phyloP scores from a whole-genome alignment of 2,113 vertebrate genomes.

The Antechinus stuartii region DNA sequence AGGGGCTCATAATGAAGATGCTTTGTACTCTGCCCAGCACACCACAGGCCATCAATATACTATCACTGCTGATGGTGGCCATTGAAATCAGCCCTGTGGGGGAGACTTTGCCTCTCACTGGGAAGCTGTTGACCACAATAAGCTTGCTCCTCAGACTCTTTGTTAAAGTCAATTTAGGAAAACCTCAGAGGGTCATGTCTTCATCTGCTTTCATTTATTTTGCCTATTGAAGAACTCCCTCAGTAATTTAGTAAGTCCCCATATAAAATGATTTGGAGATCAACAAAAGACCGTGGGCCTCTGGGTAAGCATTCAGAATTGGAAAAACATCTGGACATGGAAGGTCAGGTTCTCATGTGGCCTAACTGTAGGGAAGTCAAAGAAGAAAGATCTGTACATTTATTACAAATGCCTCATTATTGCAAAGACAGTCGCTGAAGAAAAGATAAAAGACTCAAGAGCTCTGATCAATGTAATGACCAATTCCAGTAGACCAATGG shows the following conservation, averaged over 20 bases:
- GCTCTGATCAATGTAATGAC: neutral
- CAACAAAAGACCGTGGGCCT: constrained; percentile 75
- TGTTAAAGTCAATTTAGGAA: constrained; percentile 67
- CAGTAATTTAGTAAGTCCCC: constrained; percentile 77
- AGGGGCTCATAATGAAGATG: constrained; percentile 67
- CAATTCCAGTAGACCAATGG: neutral
- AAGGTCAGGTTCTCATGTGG: constrained; percentile 80
- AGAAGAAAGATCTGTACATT: constrained; percentile 66
- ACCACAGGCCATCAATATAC: constrained; percentile 52
- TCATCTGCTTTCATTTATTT: constrained; percentile 79
- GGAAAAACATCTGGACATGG: constrained; percentile 78
- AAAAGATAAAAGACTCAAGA: constrained; percentile 32
- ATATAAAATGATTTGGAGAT: constrained; percentile 79
- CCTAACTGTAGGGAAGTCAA: constrained; percentile 69
- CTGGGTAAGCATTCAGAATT: constrained; percentile 75
- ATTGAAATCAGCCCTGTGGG: constrained; percentile 75
- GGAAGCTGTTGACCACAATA: constrained; percentile 74
- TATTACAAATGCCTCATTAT: constrained; percentile 37
- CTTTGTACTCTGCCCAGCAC: constrained; percentile 71
- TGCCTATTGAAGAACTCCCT: constrained; percentile 77
- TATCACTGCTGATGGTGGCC: constrained; percentile 62
- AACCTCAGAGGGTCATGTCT: constrained; percentile 79
- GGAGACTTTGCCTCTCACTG: constrained; percentile 69
- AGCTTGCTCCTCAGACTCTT: constrained; percentile 74
- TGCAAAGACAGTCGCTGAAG: constrained; percentile 59